Evolutionary conservation across 2,797 vertebrate species (phyloP).

Genomic region (Poeciliopsis gracilis): DNA sequence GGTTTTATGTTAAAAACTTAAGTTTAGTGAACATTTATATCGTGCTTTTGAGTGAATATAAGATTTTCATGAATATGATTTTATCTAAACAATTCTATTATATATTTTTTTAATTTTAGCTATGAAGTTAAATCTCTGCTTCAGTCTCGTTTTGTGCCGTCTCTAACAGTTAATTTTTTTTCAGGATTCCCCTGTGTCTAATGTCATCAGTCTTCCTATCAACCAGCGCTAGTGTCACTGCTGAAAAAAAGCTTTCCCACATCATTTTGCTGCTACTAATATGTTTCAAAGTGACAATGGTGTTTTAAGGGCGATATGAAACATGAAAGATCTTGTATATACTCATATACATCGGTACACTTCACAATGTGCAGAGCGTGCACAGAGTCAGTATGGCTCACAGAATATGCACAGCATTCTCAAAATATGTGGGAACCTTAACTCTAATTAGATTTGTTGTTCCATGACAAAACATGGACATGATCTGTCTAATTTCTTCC

Average conservation of each 20-base stretch:
- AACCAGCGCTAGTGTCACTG: neutral
- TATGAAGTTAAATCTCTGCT: neutral
- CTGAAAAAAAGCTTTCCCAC: neutral
- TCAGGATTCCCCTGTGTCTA: neutral
- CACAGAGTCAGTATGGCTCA: no score
- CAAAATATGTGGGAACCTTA: no score
- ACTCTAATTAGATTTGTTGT: neutral
- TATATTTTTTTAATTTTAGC: neutral
- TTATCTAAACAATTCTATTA: neutral
- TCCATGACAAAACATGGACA: neutral
- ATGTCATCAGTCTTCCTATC: neutral
- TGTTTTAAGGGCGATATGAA: neutral
- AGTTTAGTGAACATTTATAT: neutral
- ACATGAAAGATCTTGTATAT: neutral
- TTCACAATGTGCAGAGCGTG: no score
- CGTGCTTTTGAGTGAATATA: neutral
- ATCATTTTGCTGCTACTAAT: neutral
- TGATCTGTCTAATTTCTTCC: constrained; percentile 7
- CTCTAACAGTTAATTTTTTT: neutral
- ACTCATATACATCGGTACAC: no score
- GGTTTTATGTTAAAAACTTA: neutral
- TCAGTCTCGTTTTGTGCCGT: neutral
- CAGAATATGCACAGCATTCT: no score
- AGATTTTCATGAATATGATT: neutral
- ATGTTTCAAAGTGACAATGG: neutral